Base-by-base conservation (phyloP, 2,113 vertebrate genomes). In the Anthoscopus minutus region DNA sequence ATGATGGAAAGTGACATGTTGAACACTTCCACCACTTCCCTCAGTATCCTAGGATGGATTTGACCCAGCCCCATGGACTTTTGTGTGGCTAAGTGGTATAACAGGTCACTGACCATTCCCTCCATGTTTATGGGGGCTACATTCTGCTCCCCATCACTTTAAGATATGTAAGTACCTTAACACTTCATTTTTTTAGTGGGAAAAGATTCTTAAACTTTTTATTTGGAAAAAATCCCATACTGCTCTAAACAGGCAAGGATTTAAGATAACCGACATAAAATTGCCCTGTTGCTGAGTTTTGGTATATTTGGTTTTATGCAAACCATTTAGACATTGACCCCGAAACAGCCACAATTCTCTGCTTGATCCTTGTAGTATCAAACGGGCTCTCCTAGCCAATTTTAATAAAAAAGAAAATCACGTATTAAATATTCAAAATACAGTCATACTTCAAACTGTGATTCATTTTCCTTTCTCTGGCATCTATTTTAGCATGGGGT, bases 391-490 rank as follows among this genome's bases (percentile, higher is more conserved):
- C 30, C 22, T 53, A 73, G 25, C 2, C 28, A 22, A 57, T 69
- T 91, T 69, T 33, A 62, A 76, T 67, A n/a, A 79, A 81, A 77
- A 62, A 44, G 10, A 62, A 66, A 89, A 60, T 31, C 10, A 47
- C 20, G 35, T 71, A 72, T 50, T 69, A 48, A 92, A 61, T 93
- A 69, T 60, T 79, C 7, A 80, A 38, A 82, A 80, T 71, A 28
- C 3, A 64, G 56, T 76, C 5, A 72, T 80, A 21, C 14, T 76
- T 76, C 13, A 72, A 48, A 67, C 23, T 21, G 9, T 66, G 47
- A 87, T 67, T 89, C 11, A 60, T 90, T 81, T 64, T 93, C 48
- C 19, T 80, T 64, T 87, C 44, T 50, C 56, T 74, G 24, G 13
- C 17, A 47, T 67, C 35, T 60, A 1, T 65, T 88, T 94, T 76